Evolutionary conservation across 2,113 vertebrate genomes (phyloP).

Genomic region (Nyctibius bracteatus): DNA sequence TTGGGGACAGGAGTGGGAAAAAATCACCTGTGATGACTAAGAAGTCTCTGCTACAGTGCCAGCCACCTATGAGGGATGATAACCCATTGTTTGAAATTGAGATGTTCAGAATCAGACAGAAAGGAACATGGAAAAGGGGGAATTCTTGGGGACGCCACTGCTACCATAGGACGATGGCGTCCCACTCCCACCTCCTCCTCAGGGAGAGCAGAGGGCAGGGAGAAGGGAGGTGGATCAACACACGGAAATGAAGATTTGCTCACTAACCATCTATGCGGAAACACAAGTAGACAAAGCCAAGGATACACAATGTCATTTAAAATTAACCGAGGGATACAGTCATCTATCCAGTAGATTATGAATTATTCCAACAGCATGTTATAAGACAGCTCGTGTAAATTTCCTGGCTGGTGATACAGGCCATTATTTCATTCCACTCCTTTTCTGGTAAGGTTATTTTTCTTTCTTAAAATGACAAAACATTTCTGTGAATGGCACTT

Average conservation of each 20-base stretch:
- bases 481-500: not conserved
- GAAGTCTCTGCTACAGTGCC: not conserved
- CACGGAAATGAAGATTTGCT: not conserved
- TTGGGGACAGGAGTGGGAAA: not conserved
- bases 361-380: not conserved
- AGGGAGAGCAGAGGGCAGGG: not conserved
- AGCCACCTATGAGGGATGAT: not conserved
- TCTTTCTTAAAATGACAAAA: not conserved
- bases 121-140: not conserved
- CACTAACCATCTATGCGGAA: not conserved
- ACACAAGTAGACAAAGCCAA: not conserved
- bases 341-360: not conserved
- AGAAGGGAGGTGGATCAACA: not conserved
- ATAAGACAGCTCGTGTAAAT: not conserved
- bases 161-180: fast-evolving
- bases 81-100: not conserved
- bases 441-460: not conserved
- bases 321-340: fast-evolving
- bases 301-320: not conserved
- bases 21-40: not conserved
- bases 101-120: not conserved
- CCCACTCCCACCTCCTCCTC: not conserved
- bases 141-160: not conserved
- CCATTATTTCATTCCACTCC: not conserved
- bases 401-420: not conserved